Evolutionary conservation across 2,113 vertebrate genomes (phyloP), one percentile per base, ranked within the genome.

Genomic region (Cryptoleucopteryx plumbea): DNA sequence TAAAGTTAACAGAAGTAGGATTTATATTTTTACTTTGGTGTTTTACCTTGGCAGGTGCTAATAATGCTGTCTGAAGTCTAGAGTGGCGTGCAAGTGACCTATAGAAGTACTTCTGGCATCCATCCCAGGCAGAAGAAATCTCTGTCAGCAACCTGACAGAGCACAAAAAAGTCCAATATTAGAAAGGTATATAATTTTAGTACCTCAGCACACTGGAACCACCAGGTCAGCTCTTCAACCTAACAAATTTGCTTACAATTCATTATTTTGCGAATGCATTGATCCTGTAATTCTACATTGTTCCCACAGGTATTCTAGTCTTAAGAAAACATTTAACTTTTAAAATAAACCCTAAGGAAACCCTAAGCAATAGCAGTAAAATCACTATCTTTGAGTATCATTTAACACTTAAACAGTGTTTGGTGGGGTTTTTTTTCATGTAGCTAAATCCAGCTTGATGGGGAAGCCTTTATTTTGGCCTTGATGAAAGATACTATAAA

Each of bases 61-160:
- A 96, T 19, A 99, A 45, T 3, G 98, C 98, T 4, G 98, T 96
- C 74, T 97, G 98, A 74, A 99, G 97, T 42, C 97, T 97, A 8
- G 98, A 98, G 58, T 98, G 98, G 63, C 99, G 98, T 47, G 99
- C 99, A 96, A 99, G 99, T 2, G 98, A 99, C 16, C 98, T 98
- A 94, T 99, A 99, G 95, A 99, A 99, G 90, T 99, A 99, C 91
- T 99, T 99, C 97, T 99, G 99, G 97, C 99, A 99, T 38, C 99
- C 99, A 31, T 99, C 98, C 99, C 99, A 99, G 1, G 98, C 97
- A 21, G 98, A 97, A 13, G 98, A 86, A 90, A 99, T 97, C 97
- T 99, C 98, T 56, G 97, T 73, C 52, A 99, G 98, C 85, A 99
- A 98, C 96, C 99, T 99, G 62, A 67, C 55, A 97, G 80, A 89